Conservation (phyloP, 2,888 invertebrate species). For the Balanococcus diminutus region DNA sequence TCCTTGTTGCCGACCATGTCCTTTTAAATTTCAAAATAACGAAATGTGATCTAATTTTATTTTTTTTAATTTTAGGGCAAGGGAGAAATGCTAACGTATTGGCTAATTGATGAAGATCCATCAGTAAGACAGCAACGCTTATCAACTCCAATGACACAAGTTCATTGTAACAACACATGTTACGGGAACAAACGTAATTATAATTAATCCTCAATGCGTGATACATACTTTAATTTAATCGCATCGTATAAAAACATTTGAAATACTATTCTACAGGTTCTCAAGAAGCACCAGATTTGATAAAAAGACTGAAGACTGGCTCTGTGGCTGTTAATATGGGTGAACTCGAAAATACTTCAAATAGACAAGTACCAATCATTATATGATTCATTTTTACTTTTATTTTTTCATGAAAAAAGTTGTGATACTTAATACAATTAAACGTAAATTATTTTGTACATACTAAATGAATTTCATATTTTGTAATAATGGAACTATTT, state of each 20-base stretch:
- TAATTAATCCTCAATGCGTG: too few species aligned
- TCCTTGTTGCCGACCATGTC: too few species aligned
- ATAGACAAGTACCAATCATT: not conserved
- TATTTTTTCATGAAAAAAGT: not conserved
- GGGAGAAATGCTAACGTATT: constrained; percentile 77
- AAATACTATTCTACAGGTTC: not conserved
- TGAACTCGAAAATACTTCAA: not conserved
- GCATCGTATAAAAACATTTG: not conserved
- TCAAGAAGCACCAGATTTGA: constrained; percentile 5
- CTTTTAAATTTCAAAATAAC: not conserved
- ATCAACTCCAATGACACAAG: not conserved
- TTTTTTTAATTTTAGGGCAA: constrained; percentile 69
- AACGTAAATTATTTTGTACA: not conserved
- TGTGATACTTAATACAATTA: not conserved
- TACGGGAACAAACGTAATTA: not conserved
- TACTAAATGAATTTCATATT: not conserved
- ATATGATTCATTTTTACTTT: not conserved
- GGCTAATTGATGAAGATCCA: constrained; percentile 70
- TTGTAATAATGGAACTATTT: not conserved
- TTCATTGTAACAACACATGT: not conserved
- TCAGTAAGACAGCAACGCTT: constrained; percentile 38
- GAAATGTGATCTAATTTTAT: constrained; percentile 50
- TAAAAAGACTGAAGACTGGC: constrained; percentile 1
- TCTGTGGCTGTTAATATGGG: not conserved
- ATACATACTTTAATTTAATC: not conserved